Base-by-base conservation (phyloP, 1,140 invertebrate genomes). In the Hyposmocoma kahamanoa region DNA sequence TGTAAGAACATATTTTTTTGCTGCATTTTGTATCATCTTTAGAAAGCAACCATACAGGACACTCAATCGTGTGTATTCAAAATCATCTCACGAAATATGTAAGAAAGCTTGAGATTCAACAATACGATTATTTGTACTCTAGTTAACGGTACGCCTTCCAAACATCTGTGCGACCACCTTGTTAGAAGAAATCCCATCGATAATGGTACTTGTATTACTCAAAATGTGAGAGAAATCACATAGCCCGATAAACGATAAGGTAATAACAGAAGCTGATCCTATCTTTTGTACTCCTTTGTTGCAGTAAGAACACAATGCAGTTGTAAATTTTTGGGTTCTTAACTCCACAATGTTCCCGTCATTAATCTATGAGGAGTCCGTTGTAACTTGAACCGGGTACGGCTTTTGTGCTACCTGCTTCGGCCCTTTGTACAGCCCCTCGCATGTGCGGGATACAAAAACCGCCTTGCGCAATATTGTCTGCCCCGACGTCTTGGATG, bases 241-340 rank as follows among this genome's bases (percentile, higher is more conserved):
- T 65, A 50, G 63, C 50, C 51, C 59, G 67, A 72, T 81, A 72
- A 76, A 67, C 65, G 76, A 83, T 80, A 81, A 78, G 75, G 74
- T 76, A 78, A 79, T 83, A 83, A 73, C 77, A 77, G 79, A 70
- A 84, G 79, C 75, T 57, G 75, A 80, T 83, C 62, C 62, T 65
- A 72, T 74, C 76, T 73, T 65, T 84, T 84, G 78, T 82, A 55
- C 59, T 48, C 68, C 69, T 70, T 84, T 82, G 74, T 82, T 72
- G 56, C 36, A 54, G 15, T 39, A 42, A 43, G 28, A 60, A 62
- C 44, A 82, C 81, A 84, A 84, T 81, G 69, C 72, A 78, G 73
- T 84, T 81, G 77, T 83, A 80, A 82, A 79, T 80, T 83, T 80
- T 82, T 83, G 77, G 75, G 76, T 79, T 82, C 81, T 84, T 77